phyloP scores from a whole-genome alignment of 2,888 invertebrate species.

The Drosophila silvestris region DNA sequence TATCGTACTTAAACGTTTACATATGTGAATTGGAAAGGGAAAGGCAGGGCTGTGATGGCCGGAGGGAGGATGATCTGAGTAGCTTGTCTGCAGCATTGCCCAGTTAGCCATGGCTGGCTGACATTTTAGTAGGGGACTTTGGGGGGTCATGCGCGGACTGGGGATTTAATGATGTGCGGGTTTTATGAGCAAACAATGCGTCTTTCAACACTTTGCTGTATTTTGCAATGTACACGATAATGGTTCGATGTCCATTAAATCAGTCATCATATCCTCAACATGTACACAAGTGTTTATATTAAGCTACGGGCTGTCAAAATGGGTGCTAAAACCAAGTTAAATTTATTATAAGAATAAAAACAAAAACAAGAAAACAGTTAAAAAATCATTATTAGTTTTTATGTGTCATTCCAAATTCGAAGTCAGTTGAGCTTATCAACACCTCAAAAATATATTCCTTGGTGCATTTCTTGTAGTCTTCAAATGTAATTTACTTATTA shows the following conservation, averaged over 20 bases:
- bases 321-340: slow-evolving; percentile 32
- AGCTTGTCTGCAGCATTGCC: slow-evolving; percentile 23
- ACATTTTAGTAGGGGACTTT: slow-evolving; percentile 6
- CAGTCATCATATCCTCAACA: slow-evolving; percentile 60
- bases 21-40: slow-evolving; percentile 46
- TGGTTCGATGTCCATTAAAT: slow-evolving; percentile 74
- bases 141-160: slow-evolving; percentile 6
- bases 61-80: slow-evolving; percentile 34
- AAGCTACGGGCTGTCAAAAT: slow-evolving; percentile 21
- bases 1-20: slow-evolving; percentile 77
- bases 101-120: slow-evolving; percentile 24
- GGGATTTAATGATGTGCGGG: slow-evolving; percentile 71
- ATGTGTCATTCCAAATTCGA: background rate
- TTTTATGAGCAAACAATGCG: slow-evolving; percentile 72
- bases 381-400: background rate
- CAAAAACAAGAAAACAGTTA: slow-evolving; percentile 8
- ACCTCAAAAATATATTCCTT: background rate
- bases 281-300: slow-evolving; percentile 26
- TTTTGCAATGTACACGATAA: slow-evolving; percentile 71
- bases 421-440: background rate
- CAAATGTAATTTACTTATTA: background rate
- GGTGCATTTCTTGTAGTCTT: background rate
- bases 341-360: slow-evolving; percentile 19
- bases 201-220: slow-evolving; percentile 60
- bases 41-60: background rate